These are phyloP conservation scores for Lepidostoma basale DNA, from an alignment of 1,140 invertebrate genomes.

Conservation along the genomic window DNA sequence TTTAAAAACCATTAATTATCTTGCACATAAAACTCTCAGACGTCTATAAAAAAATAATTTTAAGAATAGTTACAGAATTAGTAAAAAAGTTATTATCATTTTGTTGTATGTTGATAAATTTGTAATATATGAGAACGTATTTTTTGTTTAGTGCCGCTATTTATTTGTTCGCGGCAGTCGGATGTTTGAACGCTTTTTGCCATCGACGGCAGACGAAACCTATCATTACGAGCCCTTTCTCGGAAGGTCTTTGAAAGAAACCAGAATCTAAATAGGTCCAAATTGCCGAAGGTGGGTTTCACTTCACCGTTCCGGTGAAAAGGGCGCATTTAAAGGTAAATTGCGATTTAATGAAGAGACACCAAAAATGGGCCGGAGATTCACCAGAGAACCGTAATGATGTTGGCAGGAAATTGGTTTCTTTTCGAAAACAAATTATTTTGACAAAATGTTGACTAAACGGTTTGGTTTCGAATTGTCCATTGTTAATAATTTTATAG, in stretches of 20 bases:
- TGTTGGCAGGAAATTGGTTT: too few species aligned
- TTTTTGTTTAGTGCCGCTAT: background rate
- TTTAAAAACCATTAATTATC: too few species aligned
- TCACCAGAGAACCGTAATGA: background rate
- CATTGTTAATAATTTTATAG: too few species aligned
- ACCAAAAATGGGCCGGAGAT: background rate
- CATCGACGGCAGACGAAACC: background rate
- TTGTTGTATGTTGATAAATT: too few species aligned
- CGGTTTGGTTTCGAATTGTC: too few species aligned
- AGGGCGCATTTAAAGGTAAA: slow-evolving; percentile 9
- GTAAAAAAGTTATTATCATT: too few species aligned
- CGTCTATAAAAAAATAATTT: too few species aligned
- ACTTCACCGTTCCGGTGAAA: background rate
- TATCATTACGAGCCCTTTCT: slow-evolving; percentile 1
- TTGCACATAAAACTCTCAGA: too few species aligned
- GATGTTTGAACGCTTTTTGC: background rate
- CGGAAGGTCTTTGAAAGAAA: background rate
- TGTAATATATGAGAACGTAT: too few species aligned
- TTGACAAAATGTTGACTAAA: too few species aligned
- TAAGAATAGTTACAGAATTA: too few species aligned
- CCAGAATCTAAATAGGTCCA: background rate
- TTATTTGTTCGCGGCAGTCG: background rate
- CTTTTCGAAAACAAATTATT: too few species aligned
- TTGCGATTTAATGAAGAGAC: slow-evolving; percentile 14
- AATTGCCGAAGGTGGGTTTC: background rate